Conservation (phyloP, 2,888 invertebrate species). For the Phania funesta region DNA sequence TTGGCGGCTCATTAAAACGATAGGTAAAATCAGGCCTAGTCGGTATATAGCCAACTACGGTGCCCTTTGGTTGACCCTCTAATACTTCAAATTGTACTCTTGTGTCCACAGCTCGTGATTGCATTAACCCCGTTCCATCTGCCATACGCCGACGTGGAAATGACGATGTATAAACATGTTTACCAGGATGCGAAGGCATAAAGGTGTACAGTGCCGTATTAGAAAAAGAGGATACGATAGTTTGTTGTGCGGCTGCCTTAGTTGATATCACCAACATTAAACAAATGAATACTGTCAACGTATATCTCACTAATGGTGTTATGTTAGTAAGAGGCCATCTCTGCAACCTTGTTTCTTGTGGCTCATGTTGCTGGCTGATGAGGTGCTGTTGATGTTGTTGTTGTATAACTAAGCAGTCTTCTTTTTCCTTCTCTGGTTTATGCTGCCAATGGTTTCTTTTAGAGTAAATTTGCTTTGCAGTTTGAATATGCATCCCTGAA, state of each 20-base stretch:
- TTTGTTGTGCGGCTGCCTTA: constrained; percentile 51
- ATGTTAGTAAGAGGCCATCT: constrained; percentile 52
- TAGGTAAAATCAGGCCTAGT: constrained; percentile 93
- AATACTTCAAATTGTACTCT: constrained; percentile 91
- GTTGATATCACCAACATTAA: constrained; percentile 60
- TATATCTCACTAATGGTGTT: constrained; percentile 61
- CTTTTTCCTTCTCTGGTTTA: constrained; percentile 22
- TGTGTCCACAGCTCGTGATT: constrained; percentile 92
- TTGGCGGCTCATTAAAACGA: constrained; percentile 94
- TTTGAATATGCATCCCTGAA: constrained; percentile 11
- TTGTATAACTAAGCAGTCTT: constrained; percentile 58
- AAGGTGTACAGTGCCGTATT: constrained; percentile 73
- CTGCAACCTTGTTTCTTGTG: constrained; percentile 50
- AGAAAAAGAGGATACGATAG: constrained; percentile 68
- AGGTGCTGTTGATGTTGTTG: constrained; percentile 21
- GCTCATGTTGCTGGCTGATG: constrained; percentile 30
- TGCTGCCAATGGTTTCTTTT: constrained; percentile 29
- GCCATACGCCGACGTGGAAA: constrained; percentile 78
- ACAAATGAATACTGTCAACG: constrained; percentile 63
- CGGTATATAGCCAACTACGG: constrained; percentile 92
- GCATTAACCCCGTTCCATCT: constrained; percentile 85
- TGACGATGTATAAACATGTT: constrained; percentile 70
- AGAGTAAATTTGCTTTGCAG: constrained; percentile 28
- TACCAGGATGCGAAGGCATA: constrained; percentile 52
- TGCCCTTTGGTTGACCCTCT: constrained; percentile 92